Evolutionary conservation across 2,113 vertebrate species (phyloP).

Genomic region (Hemiprocne comata): DNA sequence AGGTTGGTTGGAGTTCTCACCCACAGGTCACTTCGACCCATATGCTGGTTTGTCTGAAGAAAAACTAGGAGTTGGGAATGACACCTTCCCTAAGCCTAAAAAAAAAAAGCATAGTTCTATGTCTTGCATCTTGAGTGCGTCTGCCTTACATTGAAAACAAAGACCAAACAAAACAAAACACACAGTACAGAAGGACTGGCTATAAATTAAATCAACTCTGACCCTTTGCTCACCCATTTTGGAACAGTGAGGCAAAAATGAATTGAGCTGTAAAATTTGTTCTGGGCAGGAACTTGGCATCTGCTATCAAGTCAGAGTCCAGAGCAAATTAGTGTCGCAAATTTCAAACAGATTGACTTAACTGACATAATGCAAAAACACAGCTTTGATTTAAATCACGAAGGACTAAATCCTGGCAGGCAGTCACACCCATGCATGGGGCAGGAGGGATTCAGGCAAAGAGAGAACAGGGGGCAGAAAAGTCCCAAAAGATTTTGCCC

Average conservation of each 20-base stretch:
- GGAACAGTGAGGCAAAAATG: background rate
- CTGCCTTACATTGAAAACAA: conserved; percentile 4
- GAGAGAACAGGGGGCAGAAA: background rate
- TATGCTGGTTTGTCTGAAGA: background rate
- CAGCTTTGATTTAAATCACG: conserved; percentile 61
- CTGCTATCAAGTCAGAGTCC: conserved; percentile 20
- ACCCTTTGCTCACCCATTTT: background rate
- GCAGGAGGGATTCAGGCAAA: background rate
- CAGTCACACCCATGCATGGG: background rate
- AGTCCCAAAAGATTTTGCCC: background rate
- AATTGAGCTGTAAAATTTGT: conserved; percentile 61
- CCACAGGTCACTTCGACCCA: background rate
- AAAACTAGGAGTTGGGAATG: background rate
- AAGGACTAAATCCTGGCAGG: background rate
- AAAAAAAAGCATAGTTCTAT: background rate
- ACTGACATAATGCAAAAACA: background rate
- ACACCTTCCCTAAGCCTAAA: background rate
- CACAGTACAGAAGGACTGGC: background rate
- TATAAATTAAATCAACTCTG: conserved; percentile 10
- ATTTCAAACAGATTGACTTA: conserved; percentile 54
- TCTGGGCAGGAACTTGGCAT: conserved; percentile 38
- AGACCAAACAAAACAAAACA: background rate
- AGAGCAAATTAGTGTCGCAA: conserved; percentile 39
- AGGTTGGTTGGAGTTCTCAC: background rate
- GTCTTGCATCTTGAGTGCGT: background rate